A percentile compares a stretch with the other conserved stretches of the same genome.
Conservation (phyloP, 2,113 vertebrate genomes). For the Sphyrna mokarran region DNA sequence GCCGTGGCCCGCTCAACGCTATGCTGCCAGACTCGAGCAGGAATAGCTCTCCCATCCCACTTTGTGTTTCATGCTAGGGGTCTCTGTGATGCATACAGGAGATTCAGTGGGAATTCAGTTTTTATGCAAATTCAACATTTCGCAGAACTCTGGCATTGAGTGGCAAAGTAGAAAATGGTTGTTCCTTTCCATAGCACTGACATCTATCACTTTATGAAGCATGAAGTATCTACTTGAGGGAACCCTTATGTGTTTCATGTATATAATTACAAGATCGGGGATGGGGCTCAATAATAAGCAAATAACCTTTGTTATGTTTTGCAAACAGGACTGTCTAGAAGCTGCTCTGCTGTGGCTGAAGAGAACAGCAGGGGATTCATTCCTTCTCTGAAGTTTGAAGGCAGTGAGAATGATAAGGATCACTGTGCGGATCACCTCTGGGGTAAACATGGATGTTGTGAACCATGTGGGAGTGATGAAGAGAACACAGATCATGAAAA, state of each 20-base stretch:
- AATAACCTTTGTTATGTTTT: neutral
- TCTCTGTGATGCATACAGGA: no score
- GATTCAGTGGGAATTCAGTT: no score
- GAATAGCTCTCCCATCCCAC: no score
- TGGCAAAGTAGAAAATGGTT: neutral
- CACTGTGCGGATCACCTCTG: neutral
- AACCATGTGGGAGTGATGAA: neutral
- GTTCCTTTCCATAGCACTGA: neutral
- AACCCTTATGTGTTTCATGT: neutral
- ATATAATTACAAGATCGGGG: neutral
- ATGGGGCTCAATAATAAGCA: neutral
- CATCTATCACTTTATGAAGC: neutral
- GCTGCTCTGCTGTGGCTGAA: conserved; percentile 7
- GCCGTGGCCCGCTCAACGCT: no score
- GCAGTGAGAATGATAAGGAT: neutral
- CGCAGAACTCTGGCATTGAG: neutral
- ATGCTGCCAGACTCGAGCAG: no score
- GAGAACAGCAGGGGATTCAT: neutral
- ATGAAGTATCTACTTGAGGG: no score
- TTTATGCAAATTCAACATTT: neutral
- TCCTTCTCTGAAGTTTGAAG: neutral
- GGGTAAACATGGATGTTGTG: neutral
- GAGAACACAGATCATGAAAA: neutral
- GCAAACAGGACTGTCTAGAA: neutral
- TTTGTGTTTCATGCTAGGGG: no score